A percentile compares a stretch with the other conserved stretches of the same genome.
Evolutionary conservation across 2,888 invertebrate genomes (phyloP).

Genomic region (Laothoe populi): DNA sequence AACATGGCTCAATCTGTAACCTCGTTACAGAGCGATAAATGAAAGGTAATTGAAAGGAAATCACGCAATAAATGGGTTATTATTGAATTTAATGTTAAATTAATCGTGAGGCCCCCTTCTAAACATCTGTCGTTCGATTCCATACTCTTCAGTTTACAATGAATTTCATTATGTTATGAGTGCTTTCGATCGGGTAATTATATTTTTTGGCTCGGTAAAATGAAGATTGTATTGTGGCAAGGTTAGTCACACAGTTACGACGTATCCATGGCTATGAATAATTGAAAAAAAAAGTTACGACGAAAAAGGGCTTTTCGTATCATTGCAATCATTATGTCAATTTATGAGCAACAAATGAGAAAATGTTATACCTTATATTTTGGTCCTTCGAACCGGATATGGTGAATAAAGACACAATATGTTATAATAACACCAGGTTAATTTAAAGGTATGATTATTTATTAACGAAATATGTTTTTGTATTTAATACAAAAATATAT

Average conservation of each 20-base stretch:
- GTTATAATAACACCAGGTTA: too few species aligned
- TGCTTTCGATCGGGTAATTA: slow-evolving; percentile 4
- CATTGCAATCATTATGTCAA: too few species aligned
- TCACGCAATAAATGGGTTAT: slow-evolving; percentile 84
- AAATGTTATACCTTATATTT: not conserved
- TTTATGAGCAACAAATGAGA: too few species aligned
- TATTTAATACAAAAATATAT: too few species aligned
- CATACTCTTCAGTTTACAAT: slow-evolving; percentile 19
- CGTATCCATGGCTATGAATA: too few species aligned
- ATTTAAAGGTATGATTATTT: too few species aligned
- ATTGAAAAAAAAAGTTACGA: too few species aligned
- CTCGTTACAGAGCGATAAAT: slow-evolving; percentile 79
- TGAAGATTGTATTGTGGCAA: too few species aligned
- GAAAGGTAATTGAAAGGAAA: slow-evolving; percentile 83
- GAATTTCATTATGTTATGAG: slow-evolving; percentile 39
- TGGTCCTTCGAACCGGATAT: not conserved
- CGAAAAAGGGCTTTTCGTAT: too few species aligned
- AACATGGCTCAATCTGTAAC: slow-evolving; percentile 54
- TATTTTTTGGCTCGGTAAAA: not conserved
- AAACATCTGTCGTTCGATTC: slow-evolving; percentile 73
- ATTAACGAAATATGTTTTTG: too few species aligned
- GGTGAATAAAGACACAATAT: not conserved
- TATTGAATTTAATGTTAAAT: slow-evolving; percentile 85
- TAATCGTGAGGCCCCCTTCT: slow-evolving; percentile 72
- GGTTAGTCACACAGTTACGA: too few species aligned